A percentile compares a stretch with the other conserved stretches of the same genome.
These are phyloP conservation scores for Ctenosaura bakeri DNA, from an alignment of 2,797 vertebrate genomes.

Conservation along the genomic window DNA sequence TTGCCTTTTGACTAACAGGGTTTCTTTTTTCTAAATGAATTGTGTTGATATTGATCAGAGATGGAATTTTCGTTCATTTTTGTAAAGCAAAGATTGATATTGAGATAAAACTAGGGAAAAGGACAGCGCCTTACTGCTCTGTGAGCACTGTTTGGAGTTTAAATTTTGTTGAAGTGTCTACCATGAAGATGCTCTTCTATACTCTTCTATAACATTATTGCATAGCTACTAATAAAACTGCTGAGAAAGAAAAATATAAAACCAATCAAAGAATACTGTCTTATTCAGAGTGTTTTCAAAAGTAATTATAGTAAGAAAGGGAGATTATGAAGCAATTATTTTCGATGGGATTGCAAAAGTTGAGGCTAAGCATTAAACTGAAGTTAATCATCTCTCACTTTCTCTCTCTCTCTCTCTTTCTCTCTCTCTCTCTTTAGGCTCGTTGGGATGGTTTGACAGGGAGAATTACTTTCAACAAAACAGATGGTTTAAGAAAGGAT, in stretches of 20 bases:
- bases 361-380: conserved; percentile 36
- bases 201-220: neutral
- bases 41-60: neutral
- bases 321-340: neutral
- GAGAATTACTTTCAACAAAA: conserved; percentile 94
- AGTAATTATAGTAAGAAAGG: conserved; percentile 26
- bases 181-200: neutral
- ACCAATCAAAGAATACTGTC: neutral
- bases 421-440: conserved; percentile 81
- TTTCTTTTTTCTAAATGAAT: neutral
- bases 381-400: conserved; percentile 33
- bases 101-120: neutral
- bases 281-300: conserved; percentile 24
- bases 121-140: neutral
- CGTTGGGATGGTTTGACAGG: conserved; percentile 97
- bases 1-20: neutral
- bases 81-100: neutral
- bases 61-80: neutral
- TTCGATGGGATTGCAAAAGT: neutral
- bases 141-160: neutral
- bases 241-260: neutral
- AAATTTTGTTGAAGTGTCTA: neutral
- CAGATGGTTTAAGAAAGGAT: conserved; percentile 93
- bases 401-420: conserved; percentile 22
- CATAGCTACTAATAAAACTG: neutral